Conservation (phyloP, 2,113 vertebrate species). For the Myanophis thanlyinensis region DNA sequence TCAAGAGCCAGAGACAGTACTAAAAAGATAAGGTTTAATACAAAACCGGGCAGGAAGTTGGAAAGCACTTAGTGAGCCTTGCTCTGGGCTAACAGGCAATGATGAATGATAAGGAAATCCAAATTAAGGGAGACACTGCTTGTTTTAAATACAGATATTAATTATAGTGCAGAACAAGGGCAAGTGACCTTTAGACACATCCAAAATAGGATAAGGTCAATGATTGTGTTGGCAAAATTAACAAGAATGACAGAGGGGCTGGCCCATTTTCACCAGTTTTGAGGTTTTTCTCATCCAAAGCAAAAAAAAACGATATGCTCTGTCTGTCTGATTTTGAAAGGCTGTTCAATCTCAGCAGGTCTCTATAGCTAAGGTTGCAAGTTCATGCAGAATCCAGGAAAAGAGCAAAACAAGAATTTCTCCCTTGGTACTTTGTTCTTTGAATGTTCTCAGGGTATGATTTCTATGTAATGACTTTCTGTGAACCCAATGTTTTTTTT, state of each 20-base stretch:
- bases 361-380: conserved; percentile 1
- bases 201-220: conserved; percentile 34
- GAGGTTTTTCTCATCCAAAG: neutral
- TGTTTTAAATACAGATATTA: conserved; percentile 53
- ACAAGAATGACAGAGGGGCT: neutral
- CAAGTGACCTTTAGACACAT: conserved; percentile 41
- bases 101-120: conserved; percentile 51
- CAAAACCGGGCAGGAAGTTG: conserved; percentile 48
- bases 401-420: neutral
- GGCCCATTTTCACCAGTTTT: neutral
- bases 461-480: neutral
- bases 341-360: neutral
- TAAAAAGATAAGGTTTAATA: conserved; percentile 21
- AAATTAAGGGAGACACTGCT: conserved; percentile 44
- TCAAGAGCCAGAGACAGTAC: conserved; percentile 17
- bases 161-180: conserved; percentile 45
- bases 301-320: neutral
- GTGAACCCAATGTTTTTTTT: neutral
- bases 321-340: neutral
- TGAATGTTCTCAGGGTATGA: neutral
- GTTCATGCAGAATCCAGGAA: neutral
- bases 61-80: conserved; percentile 48
- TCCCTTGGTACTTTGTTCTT: neutral
- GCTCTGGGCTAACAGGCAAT: conserved; percentile 41
- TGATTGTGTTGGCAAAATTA: conserved; percentile 18